phyloP scores from a whole-genome alignment of 2,113 vertebrate genomes.

The Odontophorus gujanensis region DNA sequence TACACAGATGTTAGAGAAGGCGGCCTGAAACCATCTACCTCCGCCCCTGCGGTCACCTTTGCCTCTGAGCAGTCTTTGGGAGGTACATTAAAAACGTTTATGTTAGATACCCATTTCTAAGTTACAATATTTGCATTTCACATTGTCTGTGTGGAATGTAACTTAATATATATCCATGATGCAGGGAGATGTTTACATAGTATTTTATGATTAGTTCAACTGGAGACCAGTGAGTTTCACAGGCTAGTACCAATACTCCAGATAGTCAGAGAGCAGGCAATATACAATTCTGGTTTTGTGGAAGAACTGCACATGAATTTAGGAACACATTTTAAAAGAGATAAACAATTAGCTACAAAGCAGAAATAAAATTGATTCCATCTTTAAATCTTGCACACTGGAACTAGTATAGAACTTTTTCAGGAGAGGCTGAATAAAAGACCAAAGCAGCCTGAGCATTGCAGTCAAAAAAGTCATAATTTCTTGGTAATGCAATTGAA shows the following conservation, averaged over 20 bases:
- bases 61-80: conserved; percentile 83
- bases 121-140: conserved; percentile 79
- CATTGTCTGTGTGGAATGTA: conserved; percentile 78
- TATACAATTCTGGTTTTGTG: neutral
- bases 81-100: conserved; percentile 81
- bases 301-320: neutral
- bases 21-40: conserved; percentile 79
- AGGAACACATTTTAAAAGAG: conserved; percentile 44
- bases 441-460: neutral
- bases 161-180: conserved; percentile 72
- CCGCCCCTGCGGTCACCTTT: conserved; percentile 80
- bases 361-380: conserved; percentile 6
- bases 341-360: conserved; percentile 27
- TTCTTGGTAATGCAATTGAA: conserved; percentile 5
- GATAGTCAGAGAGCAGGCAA: conserved; percentile 1
- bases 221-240: conserved; percentile 57
- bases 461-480: neutral
- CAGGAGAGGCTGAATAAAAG: conserved; percentile 20
- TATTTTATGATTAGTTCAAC: conserved; percentile 76
- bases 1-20: conserved; percentile 84
- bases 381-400: conserved; percentile 22
- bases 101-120: conserved; percentile 78
- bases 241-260: conserved; percentile 44
- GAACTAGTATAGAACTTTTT: conserved; percentile 47
- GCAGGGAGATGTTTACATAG: conserved; percentile 75